phyloP scores from a whole-genome alignment of 2,113 vertebrate species.

The Catharus fuscescens region DNA sequence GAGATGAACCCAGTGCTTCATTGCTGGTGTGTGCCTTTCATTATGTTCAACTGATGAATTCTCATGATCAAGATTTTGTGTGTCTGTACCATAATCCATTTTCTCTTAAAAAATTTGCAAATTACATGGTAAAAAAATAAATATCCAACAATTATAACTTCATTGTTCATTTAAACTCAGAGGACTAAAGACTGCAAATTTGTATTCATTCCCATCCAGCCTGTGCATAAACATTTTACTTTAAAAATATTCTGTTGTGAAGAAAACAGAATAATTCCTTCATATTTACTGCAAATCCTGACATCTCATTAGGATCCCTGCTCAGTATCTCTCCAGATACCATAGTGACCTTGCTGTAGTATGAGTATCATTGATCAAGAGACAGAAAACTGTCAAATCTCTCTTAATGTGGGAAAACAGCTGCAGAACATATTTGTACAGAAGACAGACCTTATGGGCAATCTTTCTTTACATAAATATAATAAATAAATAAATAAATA shows the following conservation, averaged over 20 bases:
- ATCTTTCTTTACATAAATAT: not conserved
- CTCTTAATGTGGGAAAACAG: not conserved
- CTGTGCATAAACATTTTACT: not conserved
- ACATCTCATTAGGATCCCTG: not conserved
- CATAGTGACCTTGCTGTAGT: not conserved
- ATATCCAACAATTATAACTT: not conserved
- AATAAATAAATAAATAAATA: not conserved
- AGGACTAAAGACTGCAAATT: not conserved
- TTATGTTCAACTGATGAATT: not conserved
- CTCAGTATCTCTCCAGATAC: not conserved
- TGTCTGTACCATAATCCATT: not conserved
- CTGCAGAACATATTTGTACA: not conserved
- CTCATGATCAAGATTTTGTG: not conserved
- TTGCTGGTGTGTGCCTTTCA: not conserved
- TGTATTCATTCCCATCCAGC: not conserved
- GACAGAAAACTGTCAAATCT: not conserved
- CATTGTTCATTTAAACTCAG: not conserved
- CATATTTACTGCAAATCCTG: not conserved
- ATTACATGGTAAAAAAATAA: not conserved
- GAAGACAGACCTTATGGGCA: not conserved
- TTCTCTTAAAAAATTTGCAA: not conserved
- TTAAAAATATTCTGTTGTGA: not conserved
- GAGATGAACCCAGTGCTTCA: not conserved
- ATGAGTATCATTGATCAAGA: not conserved
- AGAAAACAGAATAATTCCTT: not conserved